Evolutionary conservation across 35 echinoderm and acorn worm species (phyloP).

Genomic region (Anneissia japonica): DNA sequence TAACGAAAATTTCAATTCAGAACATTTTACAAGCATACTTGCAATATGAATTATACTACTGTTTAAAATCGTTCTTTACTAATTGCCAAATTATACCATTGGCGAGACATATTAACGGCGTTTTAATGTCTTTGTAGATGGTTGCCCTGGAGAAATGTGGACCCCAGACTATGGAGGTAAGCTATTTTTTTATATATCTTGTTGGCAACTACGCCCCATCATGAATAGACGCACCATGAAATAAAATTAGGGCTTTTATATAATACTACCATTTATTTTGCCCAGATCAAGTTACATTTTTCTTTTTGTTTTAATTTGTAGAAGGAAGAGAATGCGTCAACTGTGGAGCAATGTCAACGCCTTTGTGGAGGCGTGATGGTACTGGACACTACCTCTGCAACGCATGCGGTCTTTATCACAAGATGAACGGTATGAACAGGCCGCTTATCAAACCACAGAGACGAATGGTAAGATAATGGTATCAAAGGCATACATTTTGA

Average conservation of each 20-base stretch:
- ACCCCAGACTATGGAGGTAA: background rate
- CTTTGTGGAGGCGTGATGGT: conserved; percentile 92
- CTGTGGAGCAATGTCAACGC: conserved; percentile 97
- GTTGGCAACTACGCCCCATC: no score
- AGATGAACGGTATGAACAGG: conserved; percentile 94
- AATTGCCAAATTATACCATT: no score
- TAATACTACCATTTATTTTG: no score
- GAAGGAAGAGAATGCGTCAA: conserved; percentile 94
- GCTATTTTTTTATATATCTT: no score
- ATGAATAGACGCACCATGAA: no score
- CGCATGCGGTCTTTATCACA: conserved; percentile 97
- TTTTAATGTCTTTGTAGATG: background rate
- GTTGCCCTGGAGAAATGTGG: background rate
- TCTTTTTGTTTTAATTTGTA: background rate
- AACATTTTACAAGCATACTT: no score
- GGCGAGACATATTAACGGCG: no score
- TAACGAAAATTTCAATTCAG: no score
- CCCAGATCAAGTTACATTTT: no score
- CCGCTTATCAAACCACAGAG: conserved; percentile 92
- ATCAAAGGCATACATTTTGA: background rate
- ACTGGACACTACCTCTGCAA: conserved; percentile 98
- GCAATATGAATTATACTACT: no score
- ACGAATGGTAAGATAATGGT: conserved; percentile 71
- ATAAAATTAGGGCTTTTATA: no score
- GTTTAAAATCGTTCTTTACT: no score